Base-by-base conservation (phyloP, 2,888 invertebrate species). In the Gymnocheta viridis region DNA sequence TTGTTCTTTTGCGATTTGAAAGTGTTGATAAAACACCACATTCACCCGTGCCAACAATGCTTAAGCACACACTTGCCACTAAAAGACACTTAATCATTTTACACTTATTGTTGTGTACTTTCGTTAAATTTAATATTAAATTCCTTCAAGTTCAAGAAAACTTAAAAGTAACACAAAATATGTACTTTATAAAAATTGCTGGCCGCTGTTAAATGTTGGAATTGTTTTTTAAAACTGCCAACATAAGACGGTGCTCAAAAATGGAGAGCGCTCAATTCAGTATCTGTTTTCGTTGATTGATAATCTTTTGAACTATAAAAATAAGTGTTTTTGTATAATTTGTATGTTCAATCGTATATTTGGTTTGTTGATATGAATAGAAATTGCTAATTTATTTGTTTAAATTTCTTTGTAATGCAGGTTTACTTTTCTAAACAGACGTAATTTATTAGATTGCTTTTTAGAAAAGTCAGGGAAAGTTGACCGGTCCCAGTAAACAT, bases 271-370 rank as follows among this genome's bases (percentile, higher is more conserved):
- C 41, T 12, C 5, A 51, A 27, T 47, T 49, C 17, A 54, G 0
- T 49, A 51, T 54, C 12, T 22, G 10, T 10, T 19, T 47, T 66
- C 17, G 10, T 27, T 56, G 0, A 64, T 44, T 70, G 83, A 84
- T 84, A 84, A 81, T 67, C 72, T 77, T 64, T 77, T 81, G 81
- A 84, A 67, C 77, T 77, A 6, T 22, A 44, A 38, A 38, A 27
- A 47, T 12, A 32, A 12, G 19, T 44, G 14, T 76, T 32, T 69
- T 27, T 12, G 2, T 35, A 22, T 7, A 0, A 19, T 56, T 56
- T 32, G 32, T 35, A 12, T 38, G 35, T 38, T 12, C n/a, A n/a
- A n/a, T 2, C 29, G 44, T 32, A 3, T 22, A 35, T 17, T 0
- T 44, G 44, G 3, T 22, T 7, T 44, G 29, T 62, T n/a, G 4